Base-by-base conservation (phyloP, 2,797 vertebrate species). In the Catostomus latipinnis region DNA sequence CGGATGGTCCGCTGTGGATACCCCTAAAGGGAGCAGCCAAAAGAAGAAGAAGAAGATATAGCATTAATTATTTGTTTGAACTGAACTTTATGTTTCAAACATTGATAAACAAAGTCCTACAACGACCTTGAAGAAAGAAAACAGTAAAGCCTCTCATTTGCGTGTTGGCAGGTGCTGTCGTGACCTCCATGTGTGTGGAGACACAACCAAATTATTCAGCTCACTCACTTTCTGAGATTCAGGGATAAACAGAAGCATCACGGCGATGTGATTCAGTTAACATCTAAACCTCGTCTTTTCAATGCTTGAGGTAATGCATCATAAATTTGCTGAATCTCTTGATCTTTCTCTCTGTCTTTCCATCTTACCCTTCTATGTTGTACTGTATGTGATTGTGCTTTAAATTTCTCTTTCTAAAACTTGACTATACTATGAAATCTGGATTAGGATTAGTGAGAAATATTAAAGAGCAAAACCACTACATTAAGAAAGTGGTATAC, bases 71-170 rank as follows among this genome's bases (percentile, higher is more conserved):
- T 65, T 46, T 43, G 10, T 46, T 54, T 65, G 6, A 49, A 48
- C 52, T 56, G 12, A 43, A 76, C 50, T 54, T 16, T 16, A 4
- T 34, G 18, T 58, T 50, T 49, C 16, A 58, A 14, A 34, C 45
- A 68, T 54, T 11, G 10, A 73, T 61, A 73, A 22, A 63, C 12
- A 13, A 43, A 58, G 10, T 52, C 48, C 46, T 16, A 2, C 56
- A 22, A 9, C 52, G 75, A 77, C 48, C 56, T 50, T 77, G 75
- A 61, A 61, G 10, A 48, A 70, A 16, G 66, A 53, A 61, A 70
- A 60, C 48, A 5, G n/a, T 69, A 52, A 57, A 53, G 66, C 46
- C 18, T 45, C 2, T 61, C 49, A 77, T 70, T 77, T 77, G 48
- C 69, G 13, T 46, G 56, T 52, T 72, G 14, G 49, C 2, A 60